Evolutionary conservation across 2,888 invertebrate species (phyloP).

Genomic region (Apodemia mormo): DNA sequence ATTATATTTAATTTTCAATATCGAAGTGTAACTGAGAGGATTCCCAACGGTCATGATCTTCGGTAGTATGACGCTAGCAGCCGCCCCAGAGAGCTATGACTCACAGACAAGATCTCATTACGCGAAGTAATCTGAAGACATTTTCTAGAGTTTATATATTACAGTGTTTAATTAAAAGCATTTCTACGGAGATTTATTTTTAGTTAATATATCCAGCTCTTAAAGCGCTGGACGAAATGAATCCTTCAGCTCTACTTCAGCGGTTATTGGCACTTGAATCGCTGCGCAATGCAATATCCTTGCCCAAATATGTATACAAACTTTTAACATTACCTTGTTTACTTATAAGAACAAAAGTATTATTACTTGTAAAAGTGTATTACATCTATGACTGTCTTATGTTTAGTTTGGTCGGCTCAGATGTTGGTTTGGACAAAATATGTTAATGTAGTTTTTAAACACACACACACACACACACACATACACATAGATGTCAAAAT

Average conservation of each 20-base stretch:
- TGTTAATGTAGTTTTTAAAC: no score
- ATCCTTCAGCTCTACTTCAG: conserved; percentile 46
- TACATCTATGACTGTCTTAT: no score
- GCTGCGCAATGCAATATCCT: conserved; percentile 67
- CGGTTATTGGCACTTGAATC: conserved; percentile 69
- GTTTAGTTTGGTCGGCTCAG: no score
- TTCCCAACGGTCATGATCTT: conserved; percentile 64
- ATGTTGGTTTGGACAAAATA: no score
- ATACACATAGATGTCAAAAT: no score
- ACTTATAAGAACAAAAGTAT: not conserved
- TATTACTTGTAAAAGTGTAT: not conserved
- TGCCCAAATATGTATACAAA: not conserved
- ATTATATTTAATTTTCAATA: conserved; percentile 31
- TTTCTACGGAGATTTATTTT: conserved; percentile 20
- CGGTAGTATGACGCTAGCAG: conserved; percentile 59
- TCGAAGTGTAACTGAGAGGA: conserved; percentile 44
- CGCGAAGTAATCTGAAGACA: conserved; percentile 59
- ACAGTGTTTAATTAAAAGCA: conserved; percentile 2
- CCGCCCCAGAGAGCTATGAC: conserved; percentile 65
- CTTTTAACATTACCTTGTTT: conserved; percentile 1
- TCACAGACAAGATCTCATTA: conserved; percentile 66
- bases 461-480: no score
- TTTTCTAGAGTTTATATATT: conserved; percentile 16
- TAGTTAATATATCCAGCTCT: conserved; percentile 17
- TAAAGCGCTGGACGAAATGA: conserved; percentile 12